These are phyloP conservation scores for Wasmannia auropunctata DNA, from an alignment of 1,140 invertebrate genomes.

Conservation along the genomic window DNA sequence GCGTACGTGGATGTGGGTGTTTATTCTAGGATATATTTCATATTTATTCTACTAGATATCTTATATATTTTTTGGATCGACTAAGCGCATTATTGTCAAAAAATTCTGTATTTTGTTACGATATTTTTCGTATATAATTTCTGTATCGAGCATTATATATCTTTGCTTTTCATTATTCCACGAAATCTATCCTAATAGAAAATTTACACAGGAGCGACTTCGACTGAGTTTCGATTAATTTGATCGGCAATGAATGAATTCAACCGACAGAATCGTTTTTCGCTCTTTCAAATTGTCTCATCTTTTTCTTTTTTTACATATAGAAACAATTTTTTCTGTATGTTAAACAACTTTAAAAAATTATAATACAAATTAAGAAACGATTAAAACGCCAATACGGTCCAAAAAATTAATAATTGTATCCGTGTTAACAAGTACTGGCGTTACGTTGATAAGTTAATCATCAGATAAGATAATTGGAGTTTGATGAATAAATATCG, in stretches of 20 bases:
- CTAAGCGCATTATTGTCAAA: background rate
- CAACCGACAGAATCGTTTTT: background rate
- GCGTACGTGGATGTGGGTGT: background rate
- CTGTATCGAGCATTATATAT: background rate
- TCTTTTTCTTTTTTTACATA: background rate
- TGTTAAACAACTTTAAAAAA: no score
- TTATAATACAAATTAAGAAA: no score
- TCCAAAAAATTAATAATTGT: background rate
- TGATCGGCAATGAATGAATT: background rate
- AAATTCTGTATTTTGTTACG: slow-evolving; percentile 24
- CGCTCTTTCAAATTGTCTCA: background rate
- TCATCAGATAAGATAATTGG: background rate
- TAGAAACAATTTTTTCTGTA: background rate
- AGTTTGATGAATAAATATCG: background rate
- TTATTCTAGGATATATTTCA: background rate
- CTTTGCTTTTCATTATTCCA: background rate
- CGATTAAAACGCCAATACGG: no score
- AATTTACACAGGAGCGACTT: background rate
- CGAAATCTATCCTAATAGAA: background rate
- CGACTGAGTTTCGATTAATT: background rate
- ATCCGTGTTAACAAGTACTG: background rate
- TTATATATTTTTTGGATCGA: background rate
- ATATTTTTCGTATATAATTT: slow-evolving; percentile 30
- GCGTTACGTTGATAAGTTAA: background rate
- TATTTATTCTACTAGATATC: slow-evolving; percentile 1